phyloP scores from a whole-genome alignment of 2,797 vertebrate species.

The Melanotaenia nigrans region DNA sequence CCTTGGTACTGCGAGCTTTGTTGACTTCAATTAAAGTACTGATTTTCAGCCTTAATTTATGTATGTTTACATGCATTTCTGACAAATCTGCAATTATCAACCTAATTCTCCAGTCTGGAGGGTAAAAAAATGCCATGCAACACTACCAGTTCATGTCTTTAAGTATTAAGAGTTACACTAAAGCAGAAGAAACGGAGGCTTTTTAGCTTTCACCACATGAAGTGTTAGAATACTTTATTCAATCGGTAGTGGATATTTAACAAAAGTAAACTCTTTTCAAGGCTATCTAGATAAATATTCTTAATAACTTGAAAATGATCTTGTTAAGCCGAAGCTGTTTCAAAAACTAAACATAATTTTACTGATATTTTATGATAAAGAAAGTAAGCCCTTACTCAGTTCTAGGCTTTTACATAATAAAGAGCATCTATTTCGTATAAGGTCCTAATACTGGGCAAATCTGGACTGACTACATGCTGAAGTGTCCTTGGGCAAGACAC shows the following conservation, averaged over 20 bases:
- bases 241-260: not conserved
- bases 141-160: not conserved
- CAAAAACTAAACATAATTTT: not conserved
- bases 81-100: not conserved
- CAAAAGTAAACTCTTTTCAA: not conserved
- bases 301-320: not conserved
- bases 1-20: constrained; percentile 12
- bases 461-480: no score
- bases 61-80: constrained; percentile 15
- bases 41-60: constrained; percentile 22
- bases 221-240: not conserved
- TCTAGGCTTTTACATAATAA: no score
- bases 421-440: no score
- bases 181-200: not conserved
- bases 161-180: not conserved
- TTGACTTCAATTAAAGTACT: constrained; percentile 9
- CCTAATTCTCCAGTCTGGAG: not conserved
- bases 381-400: no score
- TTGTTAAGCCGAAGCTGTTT: not conserved
- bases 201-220: not conserved
- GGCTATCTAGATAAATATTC: not conserved
- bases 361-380: no score
- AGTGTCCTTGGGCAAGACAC: no score
- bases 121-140: not conserved
- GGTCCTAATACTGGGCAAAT: no score